Evolutionary conservation across 1,140 invertebrate genomes (phyloP), one percentile per base, ranked within the genome.

Genomic region (Meloidogyne chitwoodi): DNA sequence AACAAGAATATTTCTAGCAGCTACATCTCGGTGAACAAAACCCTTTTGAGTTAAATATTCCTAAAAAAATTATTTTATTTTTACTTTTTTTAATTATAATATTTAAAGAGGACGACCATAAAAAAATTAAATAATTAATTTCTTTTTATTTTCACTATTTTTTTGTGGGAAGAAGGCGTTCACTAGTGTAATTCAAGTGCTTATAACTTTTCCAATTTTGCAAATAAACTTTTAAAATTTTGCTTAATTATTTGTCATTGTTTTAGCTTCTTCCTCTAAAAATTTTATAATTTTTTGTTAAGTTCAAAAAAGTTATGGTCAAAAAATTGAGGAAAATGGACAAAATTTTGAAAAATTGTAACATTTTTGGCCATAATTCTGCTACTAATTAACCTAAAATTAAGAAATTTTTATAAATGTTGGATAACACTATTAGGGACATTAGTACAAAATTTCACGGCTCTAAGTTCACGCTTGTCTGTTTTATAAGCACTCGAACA

Each of bases 11-110:
- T 90, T 90, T 63, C 89, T 83, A 8, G 88, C 88, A 2, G 89
- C 89, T 41, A 90, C 83, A 79, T 90, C 89, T 41, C 79, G 82
- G 76, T 90, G 89, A 31, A 90, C 87, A 81, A 87, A 89, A 3
- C 88, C 88, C 78, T 89, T 89, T 71, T 87, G 85, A 6, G 87
- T 87, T 38, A 89, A 79, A 71, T 88, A 89, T 72, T 89, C 88
- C 77, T 78, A n/a, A 56, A 79, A 44, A 38, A 4, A 29, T 19
- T 31, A 5, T 22, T 19, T 63, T 31, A 14, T 11, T 24, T 24
- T 5, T 29, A 2, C 1, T 41, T 24, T 34, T 26, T 14, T 24
- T 16, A 68, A n/a, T n/a, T n/a, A n/a, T n/a, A n/a, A n/a, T n/a
- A n/a, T n/a, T n/a, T n/a, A n/a, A n/a, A n/a, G n/a, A n/a, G n/a